Conservation (phyloP, 2,113 vertebrate species). For the Ranitomeya variabilis region DNA sequence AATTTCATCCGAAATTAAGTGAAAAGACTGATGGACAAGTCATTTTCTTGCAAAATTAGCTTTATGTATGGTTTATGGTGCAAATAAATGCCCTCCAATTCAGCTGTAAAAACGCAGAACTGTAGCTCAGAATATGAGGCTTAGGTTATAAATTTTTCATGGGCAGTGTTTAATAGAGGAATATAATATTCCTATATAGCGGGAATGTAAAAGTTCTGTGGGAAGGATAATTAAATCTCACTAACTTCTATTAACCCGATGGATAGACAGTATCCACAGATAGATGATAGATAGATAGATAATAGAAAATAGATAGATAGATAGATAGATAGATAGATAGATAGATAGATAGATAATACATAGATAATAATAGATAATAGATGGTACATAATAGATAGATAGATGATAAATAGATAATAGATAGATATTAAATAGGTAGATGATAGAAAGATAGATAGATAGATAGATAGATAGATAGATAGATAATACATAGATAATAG, state of each 20-base stretch:
- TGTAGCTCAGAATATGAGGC: neutral
- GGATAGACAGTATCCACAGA: neutral
- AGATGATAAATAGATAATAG: no score
- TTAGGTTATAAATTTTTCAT: conserved; percentile 25
- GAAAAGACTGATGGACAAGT: conserved; percentile 15
- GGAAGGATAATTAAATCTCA: neutral
- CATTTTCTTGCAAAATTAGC: conserved; percentile 47
- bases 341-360: neutral
- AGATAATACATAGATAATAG: no score
- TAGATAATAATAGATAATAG: neutral
- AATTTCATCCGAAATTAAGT: conserved; percentile 41
- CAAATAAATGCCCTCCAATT: conserved; percentile 34
- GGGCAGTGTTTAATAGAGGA: neutral
- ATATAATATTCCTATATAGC: conserved; percentile 2
- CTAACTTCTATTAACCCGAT: neutral
- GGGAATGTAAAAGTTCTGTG: neutral
- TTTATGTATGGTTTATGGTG: conserved; percentile 48
- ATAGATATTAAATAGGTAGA: no score
- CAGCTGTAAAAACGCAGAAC: conserved; percentile 8
- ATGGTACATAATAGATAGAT: no score
- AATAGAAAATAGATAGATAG: neutral
- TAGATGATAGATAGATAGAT: neutral
- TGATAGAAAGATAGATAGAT: no score
- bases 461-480: no score
- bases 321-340: neutral